These are phyloP conservation scores for Rugalucina vietnamica DNA, from an alignment of 2,888 invertebrate species.

Conservation along the genomic window DNA sequence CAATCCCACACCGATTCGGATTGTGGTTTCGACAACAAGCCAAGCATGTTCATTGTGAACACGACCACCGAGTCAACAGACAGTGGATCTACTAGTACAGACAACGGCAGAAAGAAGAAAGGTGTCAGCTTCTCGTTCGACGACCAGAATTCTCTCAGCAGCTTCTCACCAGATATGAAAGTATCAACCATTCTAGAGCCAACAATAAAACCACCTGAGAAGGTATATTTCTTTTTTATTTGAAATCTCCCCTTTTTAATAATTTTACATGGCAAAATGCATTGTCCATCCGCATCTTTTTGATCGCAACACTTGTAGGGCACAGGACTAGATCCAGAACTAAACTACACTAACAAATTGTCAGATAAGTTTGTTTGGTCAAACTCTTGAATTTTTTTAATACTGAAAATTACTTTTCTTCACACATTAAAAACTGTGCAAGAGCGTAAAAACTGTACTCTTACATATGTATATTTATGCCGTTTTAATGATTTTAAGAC, in stretches of 20 bases:
- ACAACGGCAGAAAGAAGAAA: conserved; percentile 46
- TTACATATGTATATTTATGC: too few species aligned
- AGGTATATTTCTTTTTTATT: conserved; percentile 53
- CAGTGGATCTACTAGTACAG: conserved; percentile 10
- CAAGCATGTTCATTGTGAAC: conserved; percentile 51
- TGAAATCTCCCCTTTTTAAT: too few species aligned
- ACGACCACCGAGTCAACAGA: conserved; percentile 54
- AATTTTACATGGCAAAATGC: too few species aligned
- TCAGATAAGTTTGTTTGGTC: too few species aligned
- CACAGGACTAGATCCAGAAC: too few species aligned
- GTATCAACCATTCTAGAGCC: conserved; percentile 45
- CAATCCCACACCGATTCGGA: conserved; percentile 13
- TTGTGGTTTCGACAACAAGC: conserved; percentile 34
- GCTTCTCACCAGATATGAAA: conserved; percentile 28
- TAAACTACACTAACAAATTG: too few species aligned
- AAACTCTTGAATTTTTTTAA: too few species aligned
- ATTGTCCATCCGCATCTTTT: too few species aligned
- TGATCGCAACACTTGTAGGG: too few species aligned
- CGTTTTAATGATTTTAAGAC: background rate
- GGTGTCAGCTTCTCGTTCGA: conserved; percentile 64
- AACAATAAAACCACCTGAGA: conserved; percentile 42
- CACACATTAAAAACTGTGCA: too few species aligned
- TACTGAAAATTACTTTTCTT: too few species aligned
- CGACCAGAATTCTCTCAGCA: conserved; percentile 53
- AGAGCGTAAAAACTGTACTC: too few species aligned